Evolutionary conservation across 2,113 vertebrate genomes (phyloP).

Genomic region (Nothoprocta perdicaria): DNA sequence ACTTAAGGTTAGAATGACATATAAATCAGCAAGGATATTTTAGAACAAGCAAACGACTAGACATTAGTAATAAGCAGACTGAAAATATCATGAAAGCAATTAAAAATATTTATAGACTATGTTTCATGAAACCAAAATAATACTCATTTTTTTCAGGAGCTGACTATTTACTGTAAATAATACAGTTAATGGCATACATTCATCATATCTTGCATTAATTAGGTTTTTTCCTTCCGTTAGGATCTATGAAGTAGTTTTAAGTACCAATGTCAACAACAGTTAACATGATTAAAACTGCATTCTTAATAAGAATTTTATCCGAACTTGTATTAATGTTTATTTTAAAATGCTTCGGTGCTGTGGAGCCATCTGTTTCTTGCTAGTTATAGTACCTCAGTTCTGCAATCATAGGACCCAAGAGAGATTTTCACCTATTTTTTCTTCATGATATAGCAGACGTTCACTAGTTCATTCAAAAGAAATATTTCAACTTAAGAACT

Average conservation of each 20-base stretch:
- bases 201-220: slow-evolving; percentile 69
- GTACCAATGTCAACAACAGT: slow-evolving; percentile 74
- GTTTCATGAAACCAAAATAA: slow-evolving; percentile 68
- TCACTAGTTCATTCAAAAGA: slow-evolving; percentile 67
- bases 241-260: slow-evolving; percentile 71
- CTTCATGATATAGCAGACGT: slow-evolving; percentile 54
- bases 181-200: slow-evolving; percentile 64
- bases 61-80: slow-evolving; percentile 61
- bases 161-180: slow-evolving; percentile 73
- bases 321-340: slow-evolving; percentile 79
- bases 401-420: slow-evolving; percentile 63
- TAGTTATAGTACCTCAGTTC: slow-evolving; percentile 66
- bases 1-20: slow-evolving; percentile 13
- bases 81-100: slow-evolving; percentile 70
- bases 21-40: slow-evolving; percentile 63
- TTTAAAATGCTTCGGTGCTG: slow-evolving; percentile 74
- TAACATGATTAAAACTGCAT: slow-evolving; percentile 79
- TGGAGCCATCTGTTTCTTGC: slow-evolving; percentile 76
- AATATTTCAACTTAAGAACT: slow-evolving; percentile 62
- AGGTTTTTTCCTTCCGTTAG: slow-evolving; percentile 42
- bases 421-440: slow-evolving; percentile 73
- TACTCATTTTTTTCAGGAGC: slow-evolving; percentile 52
- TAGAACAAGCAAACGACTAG: slow-evolving; percentile 54
- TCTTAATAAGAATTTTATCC: slow-evolving; percentile 75
- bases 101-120: slow-evolving; percentile 73